Percentiles rank a stretch among this genome's conserved stretches.
Conservation (phyloP, 2,113 vertebrate species). For the Mus spicilegus region DNA sequence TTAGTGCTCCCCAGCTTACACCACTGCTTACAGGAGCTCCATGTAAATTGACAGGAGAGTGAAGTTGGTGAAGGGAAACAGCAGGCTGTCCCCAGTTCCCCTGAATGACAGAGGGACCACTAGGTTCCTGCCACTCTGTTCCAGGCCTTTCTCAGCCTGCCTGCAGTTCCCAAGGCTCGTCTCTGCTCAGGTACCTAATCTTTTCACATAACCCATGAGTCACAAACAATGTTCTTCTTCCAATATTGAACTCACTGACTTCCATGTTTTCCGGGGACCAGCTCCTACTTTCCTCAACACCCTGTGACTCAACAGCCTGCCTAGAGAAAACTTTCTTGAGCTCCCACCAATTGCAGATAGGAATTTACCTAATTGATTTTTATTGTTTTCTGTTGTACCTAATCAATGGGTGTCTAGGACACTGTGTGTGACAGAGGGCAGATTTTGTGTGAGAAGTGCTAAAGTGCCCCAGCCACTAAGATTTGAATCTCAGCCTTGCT, state of each 20-base stretch:
- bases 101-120: neutral
- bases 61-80: neutral
- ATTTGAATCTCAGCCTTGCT: neutral
- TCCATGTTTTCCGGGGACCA: neutral
- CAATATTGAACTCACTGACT: neutral
- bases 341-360: rapidly evolving
- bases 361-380: neutral
- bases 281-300: neutral
- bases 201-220: neutral
- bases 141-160: neutral
- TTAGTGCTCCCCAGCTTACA: neutral
- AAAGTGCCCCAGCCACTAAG: too few relatives aligned
- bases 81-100: neutral
- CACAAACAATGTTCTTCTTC: neutral
- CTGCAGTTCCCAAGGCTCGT: neutral
- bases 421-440: rapidly evolving
- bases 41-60: too few relatives aligned
- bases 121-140: neutral
- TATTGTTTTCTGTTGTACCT: too few relatives aligned
- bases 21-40: neutral
- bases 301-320: neutral
- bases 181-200: neutral
- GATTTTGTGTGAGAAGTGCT: neutral
- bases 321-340: neutral
- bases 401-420: neutral